A percentile compares a stretch with the other conserved stretches of the same genome.
Evolutionary conservation across 2,113 vertebrate species (phyloP).

Genomic region (Lycocorax pyrrhopterus): DNA sequence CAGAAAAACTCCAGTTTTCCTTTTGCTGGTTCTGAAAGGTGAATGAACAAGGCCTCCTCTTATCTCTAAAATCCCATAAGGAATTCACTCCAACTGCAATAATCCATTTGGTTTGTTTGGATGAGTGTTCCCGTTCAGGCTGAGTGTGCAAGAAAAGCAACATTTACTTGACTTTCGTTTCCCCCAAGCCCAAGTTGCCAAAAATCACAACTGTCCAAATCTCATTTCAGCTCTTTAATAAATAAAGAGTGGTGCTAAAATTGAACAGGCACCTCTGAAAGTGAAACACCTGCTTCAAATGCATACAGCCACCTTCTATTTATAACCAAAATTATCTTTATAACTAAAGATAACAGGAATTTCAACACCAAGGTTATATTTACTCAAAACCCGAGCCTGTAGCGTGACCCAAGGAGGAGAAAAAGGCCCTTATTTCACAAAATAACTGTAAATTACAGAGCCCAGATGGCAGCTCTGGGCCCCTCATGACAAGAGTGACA

Average conservation of each 20-base stretch:
- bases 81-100: neutral
- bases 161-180: neutral
- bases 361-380: neutral
- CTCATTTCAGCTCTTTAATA: neutral
- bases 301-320: neutral
- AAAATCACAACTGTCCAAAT: neutral
- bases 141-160: neutral
- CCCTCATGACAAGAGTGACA: neutral
- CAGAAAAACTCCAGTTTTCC: too few species aligned
- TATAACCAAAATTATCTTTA: neutral
- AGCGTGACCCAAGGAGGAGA: neutral
- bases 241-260: neutral
- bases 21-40: neutral
- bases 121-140: neutral
- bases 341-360: neutral
- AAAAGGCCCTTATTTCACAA: neutral
- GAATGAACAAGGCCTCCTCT: neutral
- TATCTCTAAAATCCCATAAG: neutral
- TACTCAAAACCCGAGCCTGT: neutral
- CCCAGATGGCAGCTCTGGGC: neutral
- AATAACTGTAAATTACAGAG: neutral
- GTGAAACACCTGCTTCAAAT: neutral
- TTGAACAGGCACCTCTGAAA: neutral
- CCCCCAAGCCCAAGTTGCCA: neutral
- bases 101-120: neutral